Base-by-base conservation (phyloP, 2,888 invertebrate species). In the Iselma pallidipennis region DNA sequence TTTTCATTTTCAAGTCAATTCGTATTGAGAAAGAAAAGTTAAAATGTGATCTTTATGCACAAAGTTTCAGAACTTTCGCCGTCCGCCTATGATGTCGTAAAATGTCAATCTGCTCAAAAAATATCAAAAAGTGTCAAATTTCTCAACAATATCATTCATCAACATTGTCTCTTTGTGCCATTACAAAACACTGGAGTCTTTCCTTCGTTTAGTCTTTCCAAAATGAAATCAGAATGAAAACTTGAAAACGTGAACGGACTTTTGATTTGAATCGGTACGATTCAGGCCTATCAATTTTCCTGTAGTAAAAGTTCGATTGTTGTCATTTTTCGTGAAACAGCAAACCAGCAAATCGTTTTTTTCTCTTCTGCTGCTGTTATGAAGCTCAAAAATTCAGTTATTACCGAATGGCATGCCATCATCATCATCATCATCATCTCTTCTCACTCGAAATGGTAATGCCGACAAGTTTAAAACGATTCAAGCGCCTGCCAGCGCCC, bases 371-470 rank as follows among this genome's bases (percentile, higher is more conserved):
- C 16, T 14, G 4, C 1, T 14, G 10, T 12, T 29, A 12, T 12
- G 9, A 16, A 37, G 37, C 16, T 7, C 16, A 37, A 25, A 51
- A 50, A 42, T 57, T 42, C 51, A 57, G 49, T 57, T 57, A 50
- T 51, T 51, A 50, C 51, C 28, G 19, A 57, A 57, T 50, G 25
- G 57, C 57, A 37, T 50, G 50, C 42, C 16, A 37, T 50, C 29
- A 28, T 45, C 25, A 25, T n/a, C n/a, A n/a, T n/a, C n/a, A n/a
- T n/a, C n/a, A n/a, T n/a, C n/a, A n/a, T n/a, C n/a, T n/a, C n/a
- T n/a, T n/a, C 5, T 26, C 37, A 54, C 29, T 55, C 45, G 16
- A 55, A 19, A 21, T 37, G 19, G 42, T 55, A 55, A 55, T 55
- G 55, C 53, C 23, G n/a, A 42, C 31, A 53, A 37, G 26, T 55